A percentile compares a stretch with the other conserved stretches of the same genome.
These are phyloP conservation scores for Camarhynchus parvulus DNA, from an alignment of 2,113 vertebrate genomes.

Conservation along the genomic window DNA sequence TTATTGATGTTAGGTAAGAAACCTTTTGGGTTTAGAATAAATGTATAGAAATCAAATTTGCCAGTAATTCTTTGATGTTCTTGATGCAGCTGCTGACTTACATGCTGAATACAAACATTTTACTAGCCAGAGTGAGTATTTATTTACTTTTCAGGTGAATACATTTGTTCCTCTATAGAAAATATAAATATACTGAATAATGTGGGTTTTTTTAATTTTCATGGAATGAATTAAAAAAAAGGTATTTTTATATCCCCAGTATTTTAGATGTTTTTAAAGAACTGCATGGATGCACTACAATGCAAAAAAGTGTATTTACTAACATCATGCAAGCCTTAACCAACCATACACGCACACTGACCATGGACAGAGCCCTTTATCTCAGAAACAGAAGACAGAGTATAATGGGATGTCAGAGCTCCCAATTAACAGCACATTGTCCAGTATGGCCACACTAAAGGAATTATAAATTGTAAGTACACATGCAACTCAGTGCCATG, in stretches of 20 bases:
- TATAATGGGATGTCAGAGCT: neutral
- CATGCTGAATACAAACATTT: neutral
- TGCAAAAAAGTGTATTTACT: neutral
- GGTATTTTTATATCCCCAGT: neutral
- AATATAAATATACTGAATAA: neutral
- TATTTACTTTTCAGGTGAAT: neutral
- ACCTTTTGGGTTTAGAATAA: neutral
- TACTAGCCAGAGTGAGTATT: neutral
- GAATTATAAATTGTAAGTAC: neutral
- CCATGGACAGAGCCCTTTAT: neutral
- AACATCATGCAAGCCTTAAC: neutral
- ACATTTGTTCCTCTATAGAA: neutral
- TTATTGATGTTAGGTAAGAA: neutral
- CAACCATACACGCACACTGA: neutral
- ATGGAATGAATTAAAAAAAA: neutral
- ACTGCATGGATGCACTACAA: neutral
- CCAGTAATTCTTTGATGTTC: neutral
- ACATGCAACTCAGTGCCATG: neutral
- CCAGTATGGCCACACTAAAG: neutral
- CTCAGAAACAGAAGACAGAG: neutral
- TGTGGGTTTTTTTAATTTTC: fast-evolving
- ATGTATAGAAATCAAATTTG: neutral
- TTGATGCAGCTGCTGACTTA: neutral
- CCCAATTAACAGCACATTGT: neutral
- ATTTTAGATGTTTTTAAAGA: neutral